Evolutionary conservation across 2,888 invertebrate genomes (phyloP), one percentile per base, ranked within the genome.

Genomic region (Chymomyza procnemis): DNA sequence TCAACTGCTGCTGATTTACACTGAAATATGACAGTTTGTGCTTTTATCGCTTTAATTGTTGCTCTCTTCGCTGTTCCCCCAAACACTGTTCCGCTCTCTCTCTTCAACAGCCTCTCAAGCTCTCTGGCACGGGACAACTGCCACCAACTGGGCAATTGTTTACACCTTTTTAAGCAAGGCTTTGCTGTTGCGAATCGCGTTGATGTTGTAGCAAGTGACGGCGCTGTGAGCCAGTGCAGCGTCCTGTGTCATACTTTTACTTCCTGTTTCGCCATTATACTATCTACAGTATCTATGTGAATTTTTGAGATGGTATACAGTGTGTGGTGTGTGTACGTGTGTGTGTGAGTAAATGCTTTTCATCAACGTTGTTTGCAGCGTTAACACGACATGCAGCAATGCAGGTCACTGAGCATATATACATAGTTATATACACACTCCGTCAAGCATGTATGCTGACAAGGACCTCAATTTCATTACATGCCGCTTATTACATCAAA

Each of bases 31-130:
- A 79, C 69, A 79, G 79, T 79, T 76, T 79, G 75, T 66, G 67
- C 77, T 76, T 81, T 86, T 81, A 81, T 81, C 79, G 80, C 87
- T 84, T 81, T 81, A 81, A 81, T 86, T 84, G 86, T 86, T 79
- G 85, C 64, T 50, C 73, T 73, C 54, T 54, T 54, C 21, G 54
- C 54, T 21, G 54, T 3, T 54, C 1, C 16, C 58, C 65, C 41
- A 12, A 48, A n/a, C n/a, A n/a, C n/a, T n/a, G n/a, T n/a, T n/a
- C n/a, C 59, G 63, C 66, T 12, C 46, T 57, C 57, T 21, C n/a
- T n/a, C n/a, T n/a, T n/a, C n/a, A n/a, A n/a, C n/a, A n/a, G n/a
- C n/a, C n/a, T n/a, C 47, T 47, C 55, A 9, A 8, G 34, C 34
- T 34, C 34, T 34, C 12, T 5, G 34, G 9, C 1, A 34, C 9